Conservation (phyloP, 2,888 invertebrate genomes). For the Lingula anatina region DNA sequence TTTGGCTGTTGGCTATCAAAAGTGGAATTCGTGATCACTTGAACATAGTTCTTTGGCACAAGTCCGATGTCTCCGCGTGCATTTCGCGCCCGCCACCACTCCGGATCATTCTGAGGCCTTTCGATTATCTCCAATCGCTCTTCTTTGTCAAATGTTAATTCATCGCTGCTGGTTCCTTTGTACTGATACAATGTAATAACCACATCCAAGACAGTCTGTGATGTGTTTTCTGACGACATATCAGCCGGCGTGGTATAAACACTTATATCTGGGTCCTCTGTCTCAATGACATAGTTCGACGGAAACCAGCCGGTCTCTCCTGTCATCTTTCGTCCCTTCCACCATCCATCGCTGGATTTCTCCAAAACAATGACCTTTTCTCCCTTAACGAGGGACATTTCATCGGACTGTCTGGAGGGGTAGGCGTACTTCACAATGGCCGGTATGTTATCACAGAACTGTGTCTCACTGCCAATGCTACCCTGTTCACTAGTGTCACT, state of each 20-base stretch:
- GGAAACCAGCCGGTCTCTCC: constrained; percentile 82
- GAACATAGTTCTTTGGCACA: constrained; percentile 68
- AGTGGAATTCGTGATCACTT: constrained; percentile 13
- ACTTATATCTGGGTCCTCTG: constrained; percentile 20
- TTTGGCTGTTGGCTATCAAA: not conserved
- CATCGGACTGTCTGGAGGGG: constrained; percentile 89
- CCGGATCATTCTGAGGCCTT: constrained; percentile 93
- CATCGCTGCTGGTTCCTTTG: constrained; percentile 76
- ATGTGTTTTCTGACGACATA: constrained; percentile 13
- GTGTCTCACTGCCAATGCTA: constrained; percentile 2
- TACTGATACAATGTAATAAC: constrained; percentile 82
- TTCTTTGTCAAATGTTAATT: constrained; percentile 93
- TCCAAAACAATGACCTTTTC: constrained; percentile 88
- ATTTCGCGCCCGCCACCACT: constrained; percentile 97
- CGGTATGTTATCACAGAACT: constrained; percentile 18
- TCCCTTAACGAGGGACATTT: constrained; percentile 89
- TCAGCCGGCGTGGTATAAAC: constrained; percentile 35
- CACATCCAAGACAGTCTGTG: constrained; percentile 65
- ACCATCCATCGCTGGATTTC: constrained; percentile 99
- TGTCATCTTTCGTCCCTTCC: constrained; percentile 69
- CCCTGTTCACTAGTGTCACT: constrained; percentile 1
- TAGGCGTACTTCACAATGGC: constrained; percentile 80
- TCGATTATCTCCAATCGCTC: constrained; percentile 93
- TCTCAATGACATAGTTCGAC: constrained; percentile 71
- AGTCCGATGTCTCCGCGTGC: constrained; percentile 86